Evolutionary conservation across 1,140 invertebrate species (phyloP).

Genomic region (Trichonephila inaurata): DNA sequence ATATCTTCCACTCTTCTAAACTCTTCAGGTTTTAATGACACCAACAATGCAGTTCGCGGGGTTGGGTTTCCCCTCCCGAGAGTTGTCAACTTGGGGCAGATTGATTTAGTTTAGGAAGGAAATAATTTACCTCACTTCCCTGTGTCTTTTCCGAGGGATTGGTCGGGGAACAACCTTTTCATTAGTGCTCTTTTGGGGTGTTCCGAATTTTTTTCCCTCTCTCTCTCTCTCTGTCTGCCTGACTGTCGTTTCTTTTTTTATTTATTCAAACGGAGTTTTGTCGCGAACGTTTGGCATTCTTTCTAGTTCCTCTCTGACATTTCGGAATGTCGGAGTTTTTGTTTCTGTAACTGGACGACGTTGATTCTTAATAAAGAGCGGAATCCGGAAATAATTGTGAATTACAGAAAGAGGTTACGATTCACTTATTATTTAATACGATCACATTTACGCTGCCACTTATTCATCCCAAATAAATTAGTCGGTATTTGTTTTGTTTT

Average conservation of each 20-base stretch:
- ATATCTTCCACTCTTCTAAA: conserved; percentile 73
- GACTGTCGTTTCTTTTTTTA: not conserved
- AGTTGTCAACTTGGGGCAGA: conserved; percentile 59
- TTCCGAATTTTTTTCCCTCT: not conserved
- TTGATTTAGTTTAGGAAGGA: conserved; percentile 73
- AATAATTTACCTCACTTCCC: conserved; percentile 64
- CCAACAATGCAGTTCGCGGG: conserved; percentile 67
- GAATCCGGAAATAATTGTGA: conserved; percentile 36
- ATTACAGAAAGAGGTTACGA: not conserved
- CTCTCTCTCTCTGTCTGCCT: not conserved
- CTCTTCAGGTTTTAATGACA: conserved; percentile 75
- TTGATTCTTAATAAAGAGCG: conserved; percentile 4
- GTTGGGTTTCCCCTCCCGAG: conserved; percentile 51
- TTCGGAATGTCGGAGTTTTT: not conserved
- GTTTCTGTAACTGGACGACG: not conserved
- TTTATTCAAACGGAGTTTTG: conserved; percentile 53
- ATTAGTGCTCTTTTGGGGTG: conserved; percentile 31
- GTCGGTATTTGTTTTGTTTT: not conserved
- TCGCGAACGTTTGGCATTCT: conserved; percentile 35
- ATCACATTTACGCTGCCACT: conserved; percentile 23
- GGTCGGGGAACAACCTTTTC: conserved; percentile 50
- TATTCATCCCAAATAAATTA: not conserved
- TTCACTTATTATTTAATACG: not conserved
- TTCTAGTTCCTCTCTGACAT: not conserved
- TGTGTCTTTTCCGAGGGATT: conserved; percentile 27